phyloP scores from a whole-genome alignment of 2,113 vertebrate species.

The Stomatorhinus ivindoensis region DNA sequence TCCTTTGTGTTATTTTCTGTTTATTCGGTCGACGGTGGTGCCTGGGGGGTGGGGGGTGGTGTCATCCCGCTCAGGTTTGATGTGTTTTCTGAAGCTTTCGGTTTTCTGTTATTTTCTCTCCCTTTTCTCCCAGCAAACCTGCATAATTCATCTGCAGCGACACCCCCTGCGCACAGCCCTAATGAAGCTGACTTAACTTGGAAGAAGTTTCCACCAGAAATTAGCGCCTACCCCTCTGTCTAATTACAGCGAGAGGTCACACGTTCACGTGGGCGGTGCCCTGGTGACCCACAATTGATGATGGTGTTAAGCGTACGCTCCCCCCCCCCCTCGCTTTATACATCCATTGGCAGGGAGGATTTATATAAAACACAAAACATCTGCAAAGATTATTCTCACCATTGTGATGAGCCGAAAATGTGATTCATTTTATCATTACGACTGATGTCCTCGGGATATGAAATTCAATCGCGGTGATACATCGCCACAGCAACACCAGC shows the following conservation, averaged over 20 bases:
- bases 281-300: background rate
- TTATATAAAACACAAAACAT: background rate
- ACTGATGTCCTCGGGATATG: slow-evolving; percentile 6
- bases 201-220: background rate
- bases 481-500: background rate
- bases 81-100: background rate
- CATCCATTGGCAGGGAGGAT: background rate
- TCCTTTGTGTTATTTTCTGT: slow-evolving; percentile 22
- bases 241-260: background rate
- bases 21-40: background rate
- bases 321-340: background rate
- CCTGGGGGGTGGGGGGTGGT: background rate
- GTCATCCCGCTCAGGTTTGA: background rate
- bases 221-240: background rate
- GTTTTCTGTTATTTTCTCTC: background rate
- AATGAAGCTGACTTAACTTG: background rate
- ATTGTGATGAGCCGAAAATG: background rate
- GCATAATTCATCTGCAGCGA: background rate
- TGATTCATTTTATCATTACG: background rate
- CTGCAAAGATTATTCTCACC: background rate
- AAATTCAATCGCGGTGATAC: background rate
- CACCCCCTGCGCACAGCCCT: background rate
- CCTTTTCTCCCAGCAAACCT: background rate
- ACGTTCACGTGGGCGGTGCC: background rate
- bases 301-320: background rate